phyloP scores from a whole-genome alignment of 2,888 invertebrate genomes.

The Drosophila subquinaria region DNA sequence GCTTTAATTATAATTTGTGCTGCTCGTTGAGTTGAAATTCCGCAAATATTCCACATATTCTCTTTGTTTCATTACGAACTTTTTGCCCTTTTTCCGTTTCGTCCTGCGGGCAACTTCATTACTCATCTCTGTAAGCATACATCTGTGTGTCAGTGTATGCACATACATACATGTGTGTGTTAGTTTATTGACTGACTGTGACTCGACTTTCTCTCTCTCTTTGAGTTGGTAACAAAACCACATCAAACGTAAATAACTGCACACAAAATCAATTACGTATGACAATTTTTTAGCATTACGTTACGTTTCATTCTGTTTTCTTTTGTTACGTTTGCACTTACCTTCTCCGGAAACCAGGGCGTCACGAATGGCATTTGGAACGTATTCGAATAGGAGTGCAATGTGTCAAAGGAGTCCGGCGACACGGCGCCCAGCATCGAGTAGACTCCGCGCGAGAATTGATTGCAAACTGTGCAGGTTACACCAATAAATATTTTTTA shows the following conservation, averaged over 20 bases:
- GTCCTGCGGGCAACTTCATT: constrained; percentile 57
- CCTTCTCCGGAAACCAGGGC: constrained; percentile 97
- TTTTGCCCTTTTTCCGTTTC: constrained; percentile 47
- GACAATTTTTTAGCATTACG: constrained; percentile 47
- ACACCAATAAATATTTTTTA: constrained; percentile 67
- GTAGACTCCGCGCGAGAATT: constrained; percentile 95
- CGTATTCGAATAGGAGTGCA: constrained; percentile 97
- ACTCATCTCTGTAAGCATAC: constrained; percentile 33
- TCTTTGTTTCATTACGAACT: constrained; percentile 61
- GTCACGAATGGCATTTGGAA: constrained; percentile 98
- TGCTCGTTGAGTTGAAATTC: constrained; percentile 40
- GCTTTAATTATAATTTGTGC: constrained; percentile 59
- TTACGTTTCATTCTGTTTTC: not conserved
- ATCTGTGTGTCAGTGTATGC: not conserved
- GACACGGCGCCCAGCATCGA: constrained; percentile 96
- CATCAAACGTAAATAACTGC: constrained; percentile 77
- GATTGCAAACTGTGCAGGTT: constrained; percentile 93
- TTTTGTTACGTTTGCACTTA: constrained; percentile 83
- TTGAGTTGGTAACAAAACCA: constrained; percentile 47
- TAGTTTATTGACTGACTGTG: constrained; percentile 57
- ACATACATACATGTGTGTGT: constrained; percentile 14
- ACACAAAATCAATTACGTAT: constrained; percentile 64
- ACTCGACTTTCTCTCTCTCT: not conserved
- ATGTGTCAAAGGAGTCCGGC: constrained; percentile 96
- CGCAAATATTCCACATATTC: constrained; percentile 52